Evolutionary conservation across 1,140 invertebrate species (phyloP), one percentile per base, ranked within the genome.

Genomic region (Platyscapa corneri): DNA sequence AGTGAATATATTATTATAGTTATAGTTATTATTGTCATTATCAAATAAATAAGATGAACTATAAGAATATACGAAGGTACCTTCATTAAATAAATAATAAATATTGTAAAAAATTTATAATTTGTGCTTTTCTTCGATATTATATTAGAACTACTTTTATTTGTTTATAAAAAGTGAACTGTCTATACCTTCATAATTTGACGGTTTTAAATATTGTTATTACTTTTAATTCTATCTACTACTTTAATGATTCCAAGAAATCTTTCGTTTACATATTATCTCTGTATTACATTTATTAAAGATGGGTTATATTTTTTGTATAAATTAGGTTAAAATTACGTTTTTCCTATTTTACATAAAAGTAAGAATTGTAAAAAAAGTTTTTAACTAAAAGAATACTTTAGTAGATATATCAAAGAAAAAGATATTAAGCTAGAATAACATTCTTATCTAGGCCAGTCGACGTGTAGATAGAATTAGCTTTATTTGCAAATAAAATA

Each of bases 1-100:
- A 64, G 34, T 85, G 84, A 82, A 77, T 86, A 70, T 70, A 86
- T 82, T 70, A 82, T 78, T 82, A 67, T 74, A 81, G 78, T 81
- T 82, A 70, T 78, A 86, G 46, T 82, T 86, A 86, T 85, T 76
- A 84, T 79, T 84, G 83, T 85, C 83, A 82, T 86, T 82, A 77
- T 82, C 32, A 60, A 86, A 77, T 78, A 70, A 86, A 82, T 77
- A 82, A 82, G n/a, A 82, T 85, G 56, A 85, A 76, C 46, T 65
- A 85, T 86, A 86, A 86, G n/a, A 42, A 72, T 84, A 84, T 72
- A 78, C 53, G 64, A 82, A 86, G 42, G 37, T 83, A 83, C 67
- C 76, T 83, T 80, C 67, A 83, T 23, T 60, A 80, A 79, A 83
- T 86, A 79, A 83, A 82, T 80, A 83, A 86, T 86, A 60, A 86